Percentiles rank a stretch among this genome's conserved stretches.
Conservation (phyloP, 2,113 vertebrate genomes). For the Xiphorhynchus elegans region DNA sequence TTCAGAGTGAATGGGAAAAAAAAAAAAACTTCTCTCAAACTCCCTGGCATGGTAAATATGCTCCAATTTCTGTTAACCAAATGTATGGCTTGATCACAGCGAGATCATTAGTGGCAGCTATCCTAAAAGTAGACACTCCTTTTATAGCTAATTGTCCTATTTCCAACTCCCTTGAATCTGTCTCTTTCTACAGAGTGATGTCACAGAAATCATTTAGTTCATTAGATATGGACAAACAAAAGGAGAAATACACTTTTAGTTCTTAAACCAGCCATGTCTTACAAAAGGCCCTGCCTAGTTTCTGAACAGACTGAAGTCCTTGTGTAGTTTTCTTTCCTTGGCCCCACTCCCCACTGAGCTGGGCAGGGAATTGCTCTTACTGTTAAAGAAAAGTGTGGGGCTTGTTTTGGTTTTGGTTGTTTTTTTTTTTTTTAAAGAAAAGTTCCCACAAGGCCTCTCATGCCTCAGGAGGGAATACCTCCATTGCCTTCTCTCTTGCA, state of each 20-base stretch:
- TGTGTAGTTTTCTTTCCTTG: neutral
- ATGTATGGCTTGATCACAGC: neutral
- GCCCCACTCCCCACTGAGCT: neutral
- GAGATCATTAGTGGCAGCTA: neutral
- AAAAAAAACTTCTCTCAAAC: neutral
- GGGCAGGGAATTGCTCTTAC: neutral
- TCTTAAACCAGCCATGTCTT: neutral
- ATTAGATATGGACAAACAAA: slow-evolving; percentile 8
- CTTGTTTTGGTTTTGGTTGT: too few relatives aligned
- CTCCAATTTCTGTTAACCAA: neutral
- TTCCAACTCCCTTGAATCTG: neutral
- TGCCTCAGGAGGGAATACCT: neutral
- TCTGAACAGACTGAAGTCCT: neutral
- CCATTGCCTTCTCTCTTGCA: neutral
- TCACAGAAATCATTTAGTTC: neutral
- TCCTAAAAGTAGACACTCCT: neutral
- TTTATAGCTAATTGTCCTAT: neutral
- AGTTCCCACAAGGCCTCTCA: neutral
- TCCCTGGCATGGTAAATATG: neutral
- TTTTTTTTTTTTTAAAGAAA: neutral
- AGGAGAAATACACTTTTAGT: neutral
- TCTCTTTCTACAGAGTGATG: neutral
- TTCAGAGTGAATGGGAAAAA: neutral
- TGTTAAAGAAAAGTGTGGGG: neutral
- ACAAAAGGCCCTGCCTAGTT: neutral